Evolutionary conservation across 2,797 vertebrate genomes (phyloP), one percentile per base, ranked within the genome.

Genomic region (Eidolon dupreanum): DNA sequence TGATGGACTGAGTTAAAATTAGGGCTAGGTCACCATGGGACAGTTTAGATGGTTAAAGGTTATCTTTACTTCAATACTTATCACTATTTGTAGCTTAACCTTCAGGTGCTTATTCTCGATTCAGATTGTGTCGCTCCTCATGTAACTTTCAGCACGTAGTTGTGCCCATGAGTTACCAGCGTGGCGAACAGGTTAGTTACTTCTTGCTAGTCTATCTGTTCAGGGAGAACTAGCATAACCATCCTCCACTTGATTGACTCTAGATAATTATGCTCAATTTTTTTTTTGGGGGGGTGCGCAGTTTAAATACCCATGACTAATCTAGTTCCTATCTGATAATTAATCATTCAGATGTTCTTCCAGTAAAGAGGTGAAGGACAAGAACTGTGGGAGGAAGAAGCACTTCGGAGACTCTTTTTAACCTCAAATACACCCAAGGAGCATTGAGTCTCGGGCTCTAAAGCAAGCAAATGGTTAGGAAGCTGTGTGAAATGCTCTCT

Each of bases 281-380:
- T 5, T 16, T 43, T 41, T 8, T 87, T 33, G 68, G 22, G 11
- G 11, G 5, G 8, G 5, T 36, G 36, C 28, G 10, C 11, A 16
- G 11, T 43, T 13, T 49, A 36, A 73, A 65, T 41, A 75, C 70
- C 17, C 75, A 11, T 41, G n/a, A 63, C 11, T 41, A 95, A 71
- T 66, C 6, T 78, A 63, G 68, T 41, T 83, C 78, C 11, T 84
- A 24, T 53, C 89, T 85, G 53, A 88, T 89, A 85, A 87, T 88
- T 90, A 96, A 97, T 95, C 85, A 77, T 4, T 0, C 57, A 89
- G 38, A 3, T 33, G 31, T 77, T 94, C 68, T 97, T 97, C 93
- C 94, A 8, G 2, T 89, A 95, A 95, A 92, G 26, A 89, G 33
- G 11, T 66, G 95, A 71, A 41, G 77, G 88, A 68, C 81, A 8